Conservation (phyloP, 2,797 vertebrate genomes). For the Tinamus major region DNA sequence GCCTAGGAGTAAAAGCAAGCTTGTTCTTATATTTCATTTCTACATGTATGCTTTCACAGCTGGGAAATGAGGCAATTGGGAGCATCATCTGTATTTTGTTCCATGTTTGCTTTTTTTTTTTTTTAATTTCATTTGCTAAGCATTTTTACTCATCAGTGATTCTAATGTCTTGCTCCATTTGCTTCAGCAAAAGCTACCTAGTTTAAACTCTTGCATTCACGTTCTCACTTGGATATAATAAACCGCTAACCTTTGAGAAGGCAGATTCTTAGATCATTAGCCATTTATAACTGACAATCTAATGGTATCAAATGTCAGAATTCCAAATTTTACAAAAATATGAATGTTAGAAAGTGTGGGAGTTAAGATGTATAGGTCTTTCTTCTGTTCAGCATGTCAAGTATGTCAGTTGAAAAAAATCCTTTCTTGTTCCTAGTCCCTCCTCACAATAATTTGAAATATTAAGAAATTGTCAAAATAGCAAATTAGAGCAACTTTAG, state of each 20-base stretch:
- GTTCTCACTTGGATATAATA: constrained; percentile 20
- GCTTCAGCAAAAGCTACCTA: constrained; percentile 56
- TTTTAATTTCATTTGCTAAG: constrained; percentile 53
- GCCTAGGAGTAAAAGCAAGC: not conserved
- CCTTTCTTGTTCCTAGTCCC: not conserved
- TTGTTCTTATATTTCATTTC: not conserved
- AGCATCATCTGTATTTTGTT: constrained; percentile 20
- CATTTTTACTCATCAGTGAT: constrained; percentile 61
- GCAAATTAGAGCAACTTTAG: not conserved
- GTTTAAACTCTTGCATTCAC: constrained; percentile 11
- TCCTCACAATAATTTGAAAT: not conserved
- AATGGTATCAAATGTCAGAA: constrained; percentile 6
- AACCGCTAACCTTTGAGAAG: constrained; percentile 22
- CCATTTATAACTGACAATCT: constrained; percentile 23
- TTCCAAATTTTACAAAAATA: not conserved
- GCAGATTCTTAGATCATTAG: constrained; percentile 51
- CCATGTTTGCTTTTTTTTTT: not conserved
- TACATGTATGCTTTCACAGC: not conserved
- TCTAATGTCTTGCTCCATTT: constrained; percentile 64
- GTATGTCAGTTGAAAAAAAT: not conserved
- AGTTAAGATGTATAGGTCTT: not conserved
- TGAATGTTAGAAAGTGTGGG: not conserved
- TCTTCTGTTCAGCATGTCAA: not conserved
- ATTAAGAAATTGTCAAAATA: not conserved
- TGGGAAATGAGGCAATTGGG: constrained; percentile 40